Conservation (phyloP, 2,113 vertebrate species). For the Puma concolor region DNA sequence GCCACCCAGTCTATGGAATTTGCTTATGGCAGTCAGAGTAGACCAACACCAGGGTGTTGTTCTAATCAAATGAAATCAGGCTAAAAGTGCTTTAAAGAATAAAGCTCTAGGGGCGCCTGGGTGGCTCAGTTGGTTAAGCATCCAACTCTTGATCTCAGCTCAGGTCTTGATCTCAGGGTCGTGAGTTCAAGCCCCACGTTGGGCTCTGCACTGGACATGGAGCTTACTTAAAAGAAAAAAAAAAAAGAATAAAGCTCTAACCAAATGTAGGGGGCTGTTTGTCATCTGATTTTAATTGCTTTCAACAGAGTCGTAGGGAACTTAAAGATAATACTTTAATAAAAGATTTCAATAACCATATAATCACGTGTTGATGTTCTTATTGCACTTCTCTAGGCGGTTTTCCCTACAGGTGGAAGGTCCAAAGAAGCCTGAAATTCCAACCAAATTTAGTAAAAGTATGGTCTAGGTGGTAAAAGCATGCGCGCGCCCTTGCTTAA, state of each 20-base stretch:
- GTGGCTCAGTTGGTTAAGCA: too few relatives aligned
- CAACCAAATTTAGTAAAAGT: background rate
- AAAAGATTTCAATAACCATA: background rate
- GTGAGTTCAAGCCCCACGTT: too few relatives aligned
- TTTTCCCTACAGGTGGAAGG: background rate
- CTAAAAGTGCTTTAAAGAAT: background rate
- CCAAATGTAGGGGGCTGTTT: background rate
- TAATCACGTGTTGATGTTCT: background rate
- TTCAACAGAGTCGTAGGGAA: background rate
- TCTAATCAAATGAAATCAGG: background rate
- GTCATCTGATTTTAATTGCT: constrained; percentile 10
- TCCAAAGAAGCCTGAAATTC: background rate
- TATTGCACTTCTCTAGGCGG: background rate
- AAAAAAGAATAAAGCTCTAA: background rate
- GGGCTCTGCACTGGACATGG: too few relatives aligned
- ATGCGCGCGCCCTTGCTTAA: background rate
- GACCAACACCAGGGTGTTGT: background rate
- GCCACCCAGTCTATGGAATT: background rate
- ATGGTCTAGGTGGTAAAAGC: background rate
- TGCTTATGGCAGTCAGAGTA: background rate
- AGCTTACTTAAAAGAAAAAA: too few relatives aligned
- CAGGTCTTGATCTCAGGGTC: too few relatives aligned
- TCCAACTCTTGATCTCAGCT: too few relatives aligned
- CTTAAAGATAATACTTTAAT: background rate
- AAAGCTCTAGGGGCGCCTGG: background rate